phyloP scores from a whole-genome alignment of 2,888 invertebrate species.

The Andricus quercusramuli region DNA sequence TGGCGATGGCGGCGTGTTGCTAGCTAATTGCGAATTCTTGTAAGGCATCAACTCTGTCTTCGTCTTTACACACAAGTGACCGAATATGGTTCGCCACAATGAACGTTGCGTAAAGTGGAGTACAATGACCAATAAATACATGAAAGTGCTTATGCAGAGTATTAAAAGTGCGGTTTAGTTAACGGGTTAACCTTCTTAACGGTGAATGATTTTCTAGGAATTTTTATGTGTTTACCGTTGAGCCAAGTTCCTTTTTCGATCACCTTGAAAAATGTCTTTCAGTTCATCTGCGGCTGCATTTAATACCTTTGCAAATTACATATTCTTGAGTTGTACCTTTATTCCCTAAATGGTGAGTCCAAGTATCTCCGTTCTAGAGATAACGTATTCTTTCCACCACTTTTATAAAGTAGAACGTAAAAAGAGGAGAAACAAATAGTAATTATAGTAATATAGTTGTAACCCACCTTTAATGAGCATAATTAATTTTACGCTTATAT shows the following conservation, averaged over 20 bases:
- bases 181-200: constrained; percentile 25
- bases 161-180: constrained; percentile 14
- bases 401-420: background rate
- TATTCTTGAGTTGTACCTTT: constrained; percentile 27
- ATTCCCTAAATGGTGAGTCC: background rate
- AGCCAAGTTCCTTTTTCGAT: constrained; percentile 26
- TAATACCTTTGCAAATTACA: constrained; percentile 38
- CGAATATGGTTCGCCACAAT: constrained; percentile 17
- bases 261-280: constrained; percentile 30
- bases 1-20: background rate
- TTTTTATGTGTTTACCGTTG: constrained; percentile 35
- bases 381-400: constrained; percentile 30
- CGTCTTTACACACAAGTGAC: background rate
- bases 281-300: constrained; percentile 26
- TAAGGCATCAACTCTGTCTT: background rate
- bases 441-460: constrained; percentile 9
- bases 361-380: constrained; percentile 10
- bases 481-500: background rate
- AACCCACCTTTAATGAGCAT: constrained; percentile 11
- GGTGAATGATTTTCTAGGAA: constrained; percentile 33
- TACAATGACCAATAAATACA: constrained; percentile 17
- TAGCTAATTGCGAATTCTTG: constrained; percentile 13
- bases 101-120: constrained; percentile 3
- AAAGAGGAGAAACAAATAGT: constrained; percentile 19
- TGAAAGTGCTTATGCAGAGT: constrained; percentile 8